Base-by-base conservation (phyloP, 64 coral and sea anemone genomes). In the Exaiptasia diaphana region DNA sequence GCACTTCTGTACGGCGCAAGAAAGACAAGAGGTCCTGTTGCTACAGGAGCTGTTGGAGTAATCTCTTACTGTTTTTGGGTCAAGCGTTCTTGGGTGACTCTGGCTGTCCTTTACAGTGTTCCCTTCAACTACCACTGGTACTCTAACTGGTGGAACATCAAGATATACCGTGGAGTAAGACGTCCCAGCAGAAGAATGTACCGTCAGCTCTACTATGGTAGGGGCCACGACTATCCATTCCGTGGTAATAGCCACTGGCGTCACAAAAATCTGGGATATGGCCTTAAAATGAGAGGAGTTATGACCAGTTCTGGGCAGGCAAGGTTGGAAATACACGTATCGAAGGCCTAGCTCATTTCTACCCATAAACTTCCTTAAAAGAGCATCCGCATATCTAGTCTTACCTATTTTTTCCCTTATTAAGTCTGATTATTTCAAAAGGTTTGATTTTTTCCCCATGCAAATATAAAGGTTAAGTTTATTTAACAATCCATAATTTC, bases 111-210 rank as follows among this genome's bases (percentile, higher is more conserved):
- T 36, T 88, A 79, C 34, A 58, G 61, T 57, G 75, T 88, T 36
- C 74, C 85, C 11, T 88, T 79, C 46, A 64, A 88, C n/a, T 71
- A 79, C 38, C 59, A 72, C 38, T 33, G 57, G 24, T 87, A 79
- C 35, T 5, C 12, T 2, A 87, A 87, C 58, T 71, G 75, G 85
- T 78, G 74, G 74, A 54, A 68, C 31, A 63, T 67, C 3, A 71
- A 79, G 42, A 9, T 79, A 4, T 88, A 79, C 63, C 7, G 21
- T 20, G 75, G 61, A 12, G 14, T 21, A 0, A 67, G 7, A 41
- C 13, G 34, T 6, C 43, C 73, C 34, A 25, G 32, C 35, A 0
- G 26, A 5, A 2, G 1, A 37, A 70, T 70, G 61, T 87, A 59
- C 32, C 4, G 57, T 0, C 36, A 87, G 3, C 25, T 87, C 14